Evolutionary conservation across 2,888 invertebrate species (phyloP).

Genomic region (Xestia xanthographa): DNA sequence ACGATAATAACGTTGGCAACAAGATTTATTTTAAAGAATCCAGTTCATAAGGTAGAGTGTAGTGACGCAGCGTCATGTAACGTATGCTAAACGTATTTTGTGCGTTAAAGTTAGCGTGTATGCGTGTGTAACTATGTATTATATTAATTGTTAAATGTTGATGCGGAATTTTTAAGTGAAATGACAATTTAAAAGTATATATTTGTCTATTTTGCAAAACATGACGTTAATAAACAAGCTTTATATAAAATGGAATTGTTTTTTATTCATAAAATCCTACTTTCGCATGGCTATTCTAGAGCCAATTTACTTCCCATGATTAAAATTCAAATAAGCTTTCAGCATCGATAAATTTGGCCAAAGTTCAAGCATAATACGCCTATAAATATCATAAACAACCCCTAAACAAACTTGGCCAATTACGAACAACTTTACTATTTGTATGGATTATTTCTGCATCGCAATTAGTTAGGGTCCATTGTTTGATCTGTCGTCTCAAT

Average conservation of each 20-base stretch:
- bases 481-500: slow-evolving; percentile 71
- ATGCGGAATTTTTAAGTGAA: slow-evolving; percentile 88
- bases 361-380: slow-evolving; percentile 53
- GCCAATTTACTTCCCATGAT: slow-evolving; percentile 15
- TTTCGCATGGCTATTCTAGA: background rate
- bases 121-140: slow-evolving; percentile 84
- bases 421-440: slow-evolving; percentile 65
- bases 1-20: slow-evolving; percentile 39
- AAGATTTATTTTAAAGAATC: slow-evolving; percentile 52
- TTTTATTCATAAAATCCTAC: slow-evolving; percentile 9
- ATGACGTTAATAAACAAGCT: slow-evolving; percentile 90
- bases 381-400: slow-evolving; percentile 64
- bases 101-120: slow-evolving; percentile 70
- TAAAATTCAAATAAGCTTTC: slow-evolving; percentile 27
- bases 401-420: slow-evolving; percentile 63
- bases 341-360: slow-evolving; percentile 42
- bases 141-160: slow-evolving; percentile 89
- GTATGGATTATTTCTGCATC: slow-evolving; percentile 66
- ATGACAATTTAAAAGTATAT: slow-evolving; percentile 87
- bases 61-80: slow-evolving; percentile 49
- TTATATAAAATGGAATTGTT: slow-evolving; percentile 79
- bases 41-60: slow-evolving; percentile 33
- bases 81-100: slow-evolving; percentile 61
- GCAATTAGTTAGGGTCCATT: slow-evolving; percentile 62
- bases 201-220: slow-evolving; percentile 91